Evolutionary conservation across 92 coral and sea anemone species (phyloP).

Genomic region (Zoanthus sociatus): DNA sequence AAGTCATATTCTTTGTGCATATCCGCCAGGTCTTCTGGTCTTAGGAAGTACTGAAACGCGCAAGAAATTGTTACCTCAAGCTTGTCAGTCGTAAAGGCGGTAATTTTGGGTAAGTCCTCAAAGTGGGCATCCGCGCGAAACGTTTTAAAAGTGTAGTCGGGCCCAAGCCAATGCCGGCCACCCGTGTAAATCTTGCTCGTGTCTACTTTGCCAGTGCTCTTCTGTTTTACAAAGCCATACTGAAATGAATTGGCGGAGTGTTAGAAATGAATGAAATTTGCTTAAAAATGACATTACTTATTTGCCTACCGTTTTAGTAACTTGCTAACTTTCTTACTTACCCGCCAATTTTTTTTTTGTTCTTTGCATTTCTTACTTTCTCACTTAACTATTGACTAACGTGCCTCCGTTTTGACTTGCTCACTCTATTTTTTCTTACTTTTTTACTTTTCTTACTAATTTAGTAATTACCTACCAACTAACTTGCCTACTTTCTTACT

Average conservation of each 20-base stretch:
- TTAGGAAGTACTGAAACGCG: conserved; percentile 76
- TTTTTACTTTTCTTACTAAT: no score
- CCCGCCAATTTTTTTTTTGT: no score
- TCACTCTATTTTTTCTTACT: no score
- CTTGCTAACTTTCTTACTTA: no score
- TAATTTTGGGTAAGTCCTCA: conserved; percentile 57
- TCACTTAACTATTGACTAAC: no score
- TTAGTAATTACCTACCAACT: no score
- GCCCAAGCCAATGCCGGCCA: conserved; percentile 80
- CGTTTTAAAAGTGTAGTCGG: conserved; percentile 76
- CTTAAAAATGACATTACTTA: not conserved
- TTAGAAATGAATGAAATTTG: not conserved
- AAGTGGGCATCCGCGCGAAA: conserved; percentile 77
- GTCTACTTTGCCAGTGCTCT: conserved; percentile 78
- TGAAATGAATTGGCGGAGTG: not conserved
- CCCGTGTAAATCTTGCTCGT: conserved; percentile 61
- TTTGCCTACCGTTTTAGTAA: no score
- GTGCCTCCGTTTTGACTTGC: no score
- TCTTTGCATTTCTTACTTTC: no score
- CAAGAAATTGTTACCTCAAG: conserved; percentile 72
- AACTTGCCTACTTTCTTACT: no score
- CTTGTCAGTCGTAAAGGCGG: conserved; percentile 75
- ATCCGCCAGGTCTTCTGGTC: conserved; percentile 67
- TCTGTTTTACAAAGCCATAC: conserved; percentile 73
- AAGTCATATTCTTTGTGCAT: conserved; percentile 77